Evolutionary conservation across 2,113 vertebrate species (phyloP).

Genomic region (Ailurus styani): DNA sequence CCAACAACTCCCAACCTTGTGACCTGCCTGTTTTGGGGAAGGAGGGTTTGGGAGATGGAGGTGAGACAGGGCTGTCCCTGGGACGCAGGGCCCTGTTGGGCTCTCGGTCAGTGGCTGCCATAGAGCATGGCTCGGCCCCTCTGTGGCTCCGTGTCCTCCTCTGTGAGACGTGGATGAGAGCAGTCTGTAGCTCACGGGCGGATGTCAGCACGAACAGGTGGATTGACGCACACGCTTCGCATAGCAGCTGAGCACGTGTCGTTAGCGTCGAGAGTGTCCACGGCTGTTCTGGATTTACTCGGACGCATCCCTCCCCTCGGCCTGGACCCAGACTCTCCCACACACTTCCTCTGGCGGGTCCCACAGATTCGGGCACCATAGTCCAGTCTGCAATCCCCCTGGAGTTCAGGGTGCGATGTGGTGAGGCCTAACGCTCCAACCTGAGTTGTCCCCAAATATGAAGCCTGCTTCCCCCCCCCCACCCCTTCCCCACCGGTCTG

Average conservation of each 20-base stretch:
- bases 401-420: background rate
- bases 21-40: background rate
- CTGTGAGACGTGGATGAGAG: rapidly evolving
- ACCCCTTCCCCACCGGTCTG: rapidly evolving
- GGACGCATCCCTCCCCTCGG: too few species aligned
- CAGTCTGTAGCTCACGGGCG: rapidly evolving
- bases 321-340: too few species aligned
- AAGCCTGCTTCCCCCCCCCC: background rate
- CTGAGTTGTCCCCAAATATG: rapidly evolving
- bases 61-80: background rate
- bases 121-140: background rate
- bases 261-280: rapidly evolving
- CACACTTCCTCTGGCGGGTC: rapidly evolving
- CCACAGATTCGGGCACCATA: rapidly evolving
- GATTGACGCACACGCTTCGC: rapidly evolving
- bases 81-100: background rate
- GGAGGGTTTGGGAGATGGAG: background rate
- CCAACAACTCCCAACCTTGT: background rate
- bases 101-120: rapidly evolving
- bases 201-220: rapidly evolving
- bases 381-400: background rate
- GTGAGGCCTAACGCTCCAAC: background rate
- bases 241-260: rapidly evolving
- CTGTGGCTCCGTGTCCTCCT: background rate
- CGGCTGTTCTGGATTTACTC: background rate